Evolutionary conservation across 1,140 invertebrate species (phyloP).

Genomic region (Gryllus bimaculatus): DNA sequence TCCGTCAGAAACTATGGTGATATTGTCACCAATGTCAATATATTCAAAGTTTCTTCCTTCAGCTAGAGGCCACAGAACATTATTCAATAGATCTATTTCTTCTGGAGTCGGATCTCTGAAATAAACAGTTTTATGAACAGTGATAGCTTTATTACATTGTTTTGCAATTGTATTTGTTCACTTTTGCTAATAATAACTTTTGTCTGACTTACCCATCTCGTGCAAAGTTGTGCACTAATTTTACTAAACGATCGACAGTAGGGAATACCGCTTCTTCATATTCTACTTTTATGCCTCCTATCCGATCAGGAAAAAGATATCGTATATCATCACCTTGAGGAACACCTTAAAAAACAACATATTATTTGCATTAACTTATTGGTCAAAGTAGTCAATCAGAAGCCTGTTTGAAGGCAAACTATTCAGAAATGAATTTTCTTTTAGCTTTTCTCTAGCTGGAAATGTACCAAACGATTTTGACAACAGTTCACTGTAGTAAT

Average conservation of each 20-base stretch:
- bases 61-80: conserved; percentile 15
- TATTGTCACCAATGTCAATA: conserved; percentile 11
- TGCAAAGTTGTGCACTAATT: conserved; percentile 15
- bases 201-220: conserved; percentile 13
- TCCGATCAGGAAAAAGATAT: conserved; percentile 14
- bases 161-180: neutral
- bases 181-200: too few relatives aligned
- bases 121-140: neutral
- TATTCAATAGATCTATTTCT: neutral
- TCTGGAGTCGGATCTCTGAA: conserved; percentile 18
- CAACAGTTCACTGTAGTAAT: too few relatives aligned
- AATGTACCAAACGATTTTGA: too few relatives aligned
- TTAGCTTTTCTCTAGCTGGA: too few relatives aligned
- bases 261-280: conserved; percentile 9
- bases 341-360: conserved; percentile 10
- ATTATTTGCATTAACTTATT: neutral
- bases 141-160: neutral
- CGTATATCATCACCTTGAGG: conserved; percentile 18
- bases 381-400: too few relatives aligned
- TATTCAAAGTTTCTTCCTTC: conserved; percentile 8
- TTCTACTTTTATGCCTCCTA: conserved; percentile 8
- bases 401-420: too few relatives aligned
- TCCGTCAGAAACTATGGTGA: conserved; percentile 8
- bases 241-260: neutral
- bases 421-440: too few relatives aligned